Percentiles rank a stretch among this genome's conserved stretches.
These are phyloP conservation scores for Naso thynnoides DNA, from an alignment of 2,797 vertebrate species.

Conservation along the genomic window DNA sequence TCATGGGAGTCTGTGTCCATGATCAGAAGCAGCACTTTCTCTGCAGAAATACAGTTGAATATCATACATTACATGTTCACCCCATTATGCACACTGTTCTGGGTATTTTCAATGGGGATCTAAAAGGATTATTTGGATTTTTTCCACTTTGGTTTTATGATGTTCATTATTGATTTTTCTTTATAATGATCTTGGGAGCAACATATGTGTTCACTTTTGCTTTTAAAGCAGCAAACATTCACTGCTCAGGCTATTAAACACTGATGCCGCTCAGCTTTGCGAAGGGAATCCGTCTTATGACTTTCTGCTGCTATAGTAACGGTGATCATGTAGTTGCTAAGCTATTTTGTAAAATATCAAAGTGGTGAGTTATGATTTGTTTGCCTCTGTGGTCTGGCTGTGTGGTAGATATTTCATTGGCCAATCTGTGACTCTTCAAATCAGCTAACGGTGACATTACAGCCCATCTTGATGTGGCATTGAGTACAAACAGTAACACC, in stretches of 20 bases:
- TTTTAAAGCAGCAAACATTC: constrained; percentile 44
- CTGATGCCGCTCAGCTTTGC: constrained; percentile 28
- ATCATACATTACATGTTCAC: constrained; percentile 39
- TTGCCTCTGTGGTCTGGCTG: constrained; percentile 29
- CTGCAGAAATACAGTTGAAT: constrained; percentile 41
- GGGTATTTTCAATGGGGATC: constrained; percentile 31
- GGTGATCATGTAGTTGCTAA: constrained; percentile 49
- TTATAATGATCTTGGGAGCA: constrained; percentile 39
- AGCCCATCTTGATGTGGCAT: constrained; percentile 42
- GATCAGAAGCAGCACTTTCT: constrained; percentile 61
- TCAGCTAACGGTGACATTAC: constrained; percentile 40
- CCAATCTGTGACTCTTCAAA: constrained; percentile 34
- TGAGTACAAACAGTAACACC: constrained; percentile 52
- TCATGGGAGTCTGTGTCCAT: constrained; percentile 44
- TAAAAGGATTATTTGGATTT: constrained; percentile 44
- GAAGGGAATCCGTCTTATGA: constrained; percentile 31
- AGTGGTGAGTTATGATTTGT: constrained; percentile 33
- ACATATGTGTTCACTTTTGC: constrained; percentile 34
- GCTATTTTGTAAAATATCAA: constrained; percentile 46
- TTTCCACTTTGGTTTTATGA: constrained; percentile 44
- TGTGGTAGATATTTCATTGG: constrained; percentile 19
- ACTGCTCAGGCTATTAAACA: constrained; percentile 24
- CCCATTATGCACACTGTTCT: constrained; percentile 48
- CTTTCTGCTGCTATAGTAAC: constrained; percentile 67
- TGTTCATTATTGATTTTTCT: constrained; percentile 35